Evolutionary conservation across 2,113 vertebrate genomes (phyloP).

Genomic region (Dicentrarchus labrax): DNA sequence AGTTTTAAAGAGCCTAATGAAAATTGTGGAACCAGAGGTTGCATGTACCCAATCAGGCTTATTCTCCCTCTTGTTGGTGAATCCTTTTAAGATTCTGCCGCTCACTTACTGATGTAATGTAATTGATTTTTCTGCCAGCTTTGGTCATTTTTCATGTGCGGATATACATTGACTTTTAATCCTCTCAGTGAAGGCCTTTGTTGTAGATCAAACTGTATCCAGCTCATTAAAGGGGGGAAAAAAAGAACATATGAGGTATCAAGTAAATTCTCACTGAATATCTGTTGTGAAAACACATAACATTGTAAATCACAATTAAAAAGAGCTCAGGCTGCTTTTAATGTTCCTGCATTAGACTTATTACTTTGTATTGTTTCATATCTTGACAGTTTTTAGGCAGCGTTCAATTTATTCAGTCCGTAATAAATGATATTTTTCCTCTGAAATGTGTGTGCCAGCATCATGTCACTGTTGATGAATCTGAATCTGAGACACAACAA

Average conservation of each 20-base stretch:
- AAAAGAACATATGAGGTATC: constrained; percentile 9
- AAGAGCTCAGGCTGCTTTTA: constrained; percentile 2
- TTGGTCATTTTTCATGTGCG: constrained; percentile 46
- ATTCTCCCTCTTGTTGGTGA: constrained; percentile 28
- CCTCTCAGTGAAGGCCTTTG: constrained; percentile 1
- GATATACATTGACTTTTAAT: constrained; percentile 43
- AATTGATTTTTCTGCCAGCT: constrained; percentile 53
- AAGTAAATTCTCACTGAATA: constrained; percentile 8
- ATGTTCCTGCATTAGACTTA: not conserved
- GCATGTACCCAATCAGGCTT: constrained; percentile 21
- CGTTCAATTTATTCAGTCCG: constrained; percentile 15
- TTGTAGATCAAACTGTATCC: constrained; percentile 36
- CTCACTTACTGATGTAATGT: constrained; percentile 26
- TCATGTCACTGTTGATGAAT: constrained; percentile 35
- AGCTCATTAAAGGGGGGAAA: constrained; percentile 18
- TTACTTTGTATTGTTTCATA: constrained; percentile 24
- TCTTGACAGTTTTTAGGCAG: constrained; percentile 2
- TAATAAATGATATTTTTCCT: constrained; percentile 10
- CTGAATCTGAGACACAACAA: constrained; percentile 24
- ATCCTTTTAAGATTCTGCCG: constrained; percentile 34
- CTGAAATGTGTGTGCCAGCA: constrained; percentile 7
- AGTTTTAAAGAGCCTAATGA: constrained; percentile 7
- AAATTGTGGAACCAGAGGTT: constrained; percentile 20
- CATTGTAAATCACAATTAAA: constrained; percentile 43
- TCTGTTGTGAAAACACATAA: constrained; percentile 19